A percentile compares a stretch with the other conserved stretches of the same genome.
These are phyloP conservation scores for Lycocerus yunnanus DNA, from an alignment of 2,888 invertebrate genomes.

Conservation along the genomic window DNA sequence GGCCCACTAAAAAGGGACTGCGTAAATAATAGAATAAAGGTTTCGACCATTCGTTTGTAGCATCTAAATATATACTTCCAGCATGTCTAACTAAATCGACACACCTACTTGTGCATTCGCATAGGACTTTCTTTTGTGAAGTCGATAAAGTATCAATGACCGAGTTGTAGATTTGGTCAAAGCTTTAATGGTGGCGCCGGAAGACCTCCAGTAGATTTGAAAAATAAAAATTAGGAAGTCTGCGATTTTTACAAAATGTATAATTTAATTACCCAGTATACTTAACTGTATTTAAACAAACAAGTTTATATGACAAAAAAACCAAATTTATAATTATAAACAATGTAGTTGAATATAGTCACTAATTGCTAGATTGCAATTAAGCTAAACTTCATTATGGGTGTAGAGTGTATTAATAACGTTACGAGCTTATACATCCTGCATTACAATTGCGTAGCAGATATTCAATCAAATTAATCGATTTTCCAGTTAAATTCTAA, in stretches of 20 bases:
- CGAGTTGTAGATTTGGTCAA: conserved; percentile 24
- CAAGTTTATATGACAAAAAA: not conserved
- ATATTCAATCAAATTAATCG: not conserved
- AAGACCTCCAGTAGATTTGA: conserved; percentile 11
- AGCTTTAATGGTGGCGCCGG: conserved; percentile 28
- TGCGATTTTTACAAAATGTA: not conserved
- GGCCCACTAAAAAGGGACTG: not conserved
- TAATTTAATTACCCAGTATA: not conserved
- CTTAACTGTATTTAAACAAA: not conserved
- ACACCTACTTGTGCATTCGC: conserved; percentile 26
- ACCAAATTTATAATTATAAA: conserved; percentile 1
- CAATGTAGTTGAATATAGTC: conserved; percentile 44
- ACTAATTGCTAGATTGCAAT: conserved; percentile 48
- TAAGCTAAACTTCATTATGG: conserved; percentile 48
- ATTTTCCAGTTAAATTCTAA: not conserved
- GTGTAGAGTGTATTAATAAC: conserved; percentile 48
- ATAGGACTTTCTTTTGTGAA: conserved; percentile 12
- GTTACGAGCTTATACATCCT: conserved; percentile 46
- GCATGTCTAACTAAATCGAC: conserved; percentile 21
- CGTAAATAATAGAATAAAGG: conserved; percentile 15
- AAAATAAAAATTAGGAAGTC: conserved; percentile 10
- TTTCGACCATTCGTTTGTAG: conserved; percentile 11
- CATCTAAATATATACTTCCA: conserved; percentile 4
- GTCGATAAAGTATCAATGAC: conserved; percentile 31
- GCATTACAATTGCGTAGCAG: conserved; percentile 43